Evolutionary conservation across 2,888 invertebrate genomes (phyloP).

Genomic region (Mythimna albipuncta): DNA sequence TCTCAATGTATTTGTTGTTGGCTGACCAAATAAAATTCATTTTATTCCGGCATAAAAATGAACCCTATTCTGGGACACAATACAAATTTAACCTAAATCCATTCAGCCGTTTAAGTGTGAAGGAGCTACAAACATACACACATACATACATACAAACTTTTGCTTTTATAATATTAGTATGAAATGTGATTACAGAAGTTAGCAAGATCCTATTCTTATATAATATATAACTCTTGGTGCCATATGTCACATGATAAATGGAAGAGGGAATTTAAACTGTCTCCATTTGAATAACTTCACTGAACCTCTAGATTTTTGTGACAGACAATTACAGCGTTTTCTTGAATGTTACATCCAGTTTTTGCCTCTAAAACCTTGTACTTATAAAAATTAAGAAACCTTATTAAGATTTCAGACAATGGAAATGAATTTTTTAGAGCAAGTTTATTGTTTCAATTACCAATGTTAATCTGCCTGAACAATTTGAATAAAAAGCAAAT

Average conservation of each 20-base stretch:
- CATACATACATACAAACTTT: no score
- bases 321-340: conserved; percentile 42
- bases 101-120: no score
- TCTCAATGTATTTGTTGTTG: no score
- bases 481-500: conserved; percentile 19
- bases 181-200: background rate
- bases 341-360: conserved; percentile 34
- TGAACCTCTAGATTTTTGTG: conserved; percentile 37
- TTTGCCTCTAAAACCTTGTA: conserved; percentile 2
- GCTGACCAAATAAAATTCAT: no score
- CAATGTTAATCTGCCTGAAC: background rate
- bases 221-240: background rate
- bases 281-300: conserved; percentile 24
- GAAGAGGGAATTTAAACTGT: background rate
- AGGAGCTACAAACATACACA: no score
- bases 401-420: conserved; percentile 19
- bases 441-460: conserved; percentile 27
- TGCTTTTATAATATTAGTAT: background rate
- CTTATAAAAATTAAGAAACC: background rate
- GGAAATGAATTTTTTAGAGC: conserved; percentile 15
- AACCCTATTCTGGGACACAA: no score
- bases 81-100: no score
- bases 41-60: no score
- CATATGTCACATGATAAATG: conserved; percentile 30
- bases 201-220: background rate